These are phyloP conservation scores for Mythimna ferrago DNA, from an alignment of 2,888 invertebrate species.

Conservation along the genomic window DNA sequence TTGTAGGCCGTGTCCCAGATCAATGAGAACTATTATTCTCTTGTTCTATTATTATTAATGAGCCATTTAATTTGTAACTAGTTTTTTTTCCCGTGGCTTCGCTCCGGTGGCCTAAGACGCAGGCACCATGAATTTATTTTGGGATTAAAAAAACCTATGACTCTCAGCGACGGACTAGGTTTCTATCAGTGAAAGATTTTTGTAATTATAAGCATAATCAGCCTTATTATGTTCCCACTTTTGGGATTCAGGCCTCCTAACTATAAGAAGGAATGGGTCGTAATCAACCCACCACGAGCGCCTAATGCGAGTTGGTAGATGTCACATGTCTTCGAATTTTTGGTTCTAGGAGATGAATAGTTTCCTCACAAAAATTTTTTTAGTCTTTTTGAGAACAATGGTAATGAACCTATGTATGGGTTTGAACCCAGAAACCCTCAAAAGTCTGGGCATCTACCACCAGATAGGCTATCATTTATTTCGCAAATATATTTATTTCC, in stretches of 20 bases:
- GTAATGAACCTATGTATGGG: no score
- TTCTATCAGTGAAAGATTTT: not conserved
- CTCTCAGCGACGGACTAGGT: not conserved
- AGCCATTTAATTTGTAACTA: conserved; percentile 1
- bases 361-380: no score
- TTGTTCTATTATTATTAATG: not conserved
- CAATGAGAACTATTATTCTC: conserved; percentile 17
- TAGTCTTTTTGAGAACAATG: no score
- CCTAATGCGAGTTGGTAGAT: no score
- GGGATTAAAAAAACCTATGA: not conserved
- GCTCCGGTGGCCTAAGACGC: not conserved
- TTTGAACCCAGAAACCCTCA: no score
- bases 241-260: no score
- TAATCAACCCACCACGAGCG: no score
- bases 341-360: no score
- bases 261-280: no score
- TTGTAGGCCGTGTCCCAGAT: conserved; percentile 31
- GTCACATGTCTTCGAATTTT: no score
- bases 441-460: no score
- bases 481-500: conserved; percentile 2
- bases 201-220: not conserved
- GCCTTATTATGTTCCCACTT: no score
- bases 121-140: not conserved
- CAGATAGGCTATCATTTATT: not conserved
- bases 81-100: not conserved